A percentile compares a stretch with the other conserved stretches of the same genome.
phyloP scores from a whole-genome alignment of 2,888 invertebrate genomes.

The Chalcosyrphus nemorum region DNA sequence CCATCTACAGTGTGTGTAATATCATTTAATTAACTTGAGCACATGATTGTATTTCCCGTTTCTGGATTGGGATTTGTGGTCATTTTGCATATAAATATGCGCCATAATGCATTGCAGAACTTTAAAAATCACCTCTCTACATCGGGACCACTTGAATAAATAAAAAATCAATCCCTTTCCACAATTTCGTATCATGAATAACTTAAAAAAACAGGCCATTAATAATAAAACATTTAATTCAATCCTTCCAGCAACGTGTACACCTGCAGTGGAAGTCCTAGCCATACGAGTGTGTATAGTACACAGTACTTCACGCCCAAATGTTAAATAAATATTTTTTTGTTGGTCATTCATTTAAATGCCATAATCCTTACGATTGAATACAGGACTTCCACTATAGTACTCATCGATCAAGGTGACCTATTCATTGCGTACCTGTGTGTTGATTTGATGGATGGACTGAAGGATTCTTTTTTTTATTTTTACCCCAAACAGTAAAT shows the following conservation, averaged over 20 bases:
- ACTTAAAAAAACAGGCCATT: slow-evolving; percentile 21
- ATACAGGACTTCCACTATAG: slow-evolving; percentile 14
- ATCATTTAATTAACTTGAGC: slow-evolving; percentile 54
- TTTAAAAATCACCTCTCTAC: neutral
- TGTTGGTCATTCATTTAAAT: slow-evolving; percentile 46
- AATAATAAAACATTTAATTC: slow-evolving; percentile 50
- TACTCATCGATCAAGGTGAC: slow-evolving; percentile 40
- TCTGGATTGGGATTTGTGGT: neutral
- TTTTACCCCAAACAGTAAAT: neutral
- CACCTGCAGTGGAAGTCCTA: neutral
- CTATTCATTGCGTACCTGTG: neutral
- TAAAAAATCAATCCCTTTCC: slow-evolving; percentile 32
- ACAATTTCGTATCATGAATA: slow-evolving; percentile 44
- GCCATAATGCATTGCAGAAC: slow-evolving; percentile 24
- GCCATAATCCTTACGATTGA: slow-evolving; percentile 54
- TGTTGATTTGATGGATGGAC: slow-evolving; percentile 56
- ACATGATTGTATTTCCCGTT: slow-evolving; percentile 24
- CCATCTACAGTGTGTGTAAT: slow-evolving; percentile 1
- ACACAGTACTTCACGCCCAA: slow-evolving; percentile 13
- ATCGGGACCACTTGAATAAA: neutral
- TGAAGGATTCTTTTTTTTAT: too few relatives aligned
- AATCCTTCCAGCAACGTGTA: neutral
- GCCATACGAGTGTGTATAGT: too few relatives aligned
- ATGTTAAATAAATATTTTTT: slow-evolving; percentile 46
- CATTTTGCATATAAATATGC: slow-evolving; percentile 16